Evolutionary conservation across 1,140 invertebrate species (phyloP), one percentile per base, ranked within the genome.

Genomic region (Hyles vespertilio): DNA sequence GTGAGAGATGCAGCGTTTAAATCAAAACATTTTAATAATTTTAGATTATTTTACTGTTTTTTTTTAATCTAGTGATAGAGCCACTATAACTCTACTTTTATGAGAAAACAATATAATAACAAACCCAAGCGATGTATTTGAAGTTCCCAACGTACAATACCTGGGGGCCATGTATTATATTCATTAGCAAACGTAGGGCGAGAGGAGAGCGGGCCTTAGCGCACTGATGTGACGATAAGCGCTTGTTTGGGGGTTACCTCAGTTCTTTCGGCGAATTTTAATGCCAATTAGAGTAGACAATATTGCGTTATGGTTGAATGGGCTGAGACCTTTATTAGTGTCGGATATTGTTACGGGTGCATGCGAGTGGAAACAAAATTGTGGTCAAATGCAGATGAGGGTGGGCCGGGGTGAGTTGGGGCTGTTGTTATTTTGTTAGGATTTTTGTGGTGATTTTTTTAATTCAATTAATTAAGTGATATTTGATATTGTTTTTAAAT

Each of bases 271-370:
- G 59, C 70, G 59, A 74, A 74, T 77, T 83, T 75, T 84, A 82
- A 84, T 85, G 81, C 84, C 82, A 87, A 87, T 87, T 87, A 87
- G 72, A 77, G 69, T 68, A 76, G 74, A 80, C 81, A 84, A 83
- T 83, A 79, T 84, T 76, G 70, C 68, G 69, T 22, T 68, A 71
- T 59, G 45, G 54, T 11, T 81, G 74, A 81, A 84, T 80, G 82
- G 84, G 83, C 81, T 81, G 69, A 72, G 69, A 72, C 69, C 75
- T 82, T 82, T 87, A 86, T 86, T 87, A 84, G 71, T 83, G 81
- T 82, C 77, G 73, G 80, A 85, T 85, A 83, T 85, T 85, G 82
- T 87, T 85, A 78, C 72, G 65, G 63, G 70, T 50, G 63, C 77
- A 70, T 64, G 54, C 52, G 51, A 45, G 57, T 52, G 63, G 55